Evolutionary conservation across 2,888 invertebrate genomes (phyloP).

Genomic region (Tipula vernalis): DNA sequence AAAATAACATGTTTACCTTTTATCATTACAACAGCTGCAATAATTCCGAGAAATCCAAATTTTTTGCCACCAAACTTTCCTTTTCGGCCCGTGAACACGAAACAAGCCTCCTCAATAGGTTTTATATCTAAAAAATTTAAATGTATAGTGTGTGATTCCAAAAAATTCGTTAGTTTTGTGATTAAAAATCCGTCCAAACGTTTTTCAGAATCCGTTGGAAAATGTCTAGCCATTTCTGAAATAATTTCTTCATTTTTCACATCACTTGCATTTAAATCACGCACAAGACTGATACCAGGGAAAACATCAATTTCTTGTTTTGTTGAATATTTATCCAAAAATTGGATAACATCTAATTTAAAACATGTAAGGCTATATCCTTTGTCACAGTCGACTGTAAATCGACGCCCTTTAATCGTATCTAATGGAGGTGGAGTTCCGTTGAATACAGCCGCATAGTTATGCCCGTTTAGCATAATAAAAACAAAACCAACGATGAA

Average conservation of each 20-base stretch:
- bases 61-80: conserved; percentile 40
- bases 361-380: conserved; percentile 60
- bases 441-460: neutral
- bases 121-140: conserved; percentile 56
- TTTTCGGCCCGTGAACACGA: conserved; percentile 43
- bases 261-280: conserved; percentile 47
- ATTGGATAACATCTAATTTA: conserved; percentile 62
- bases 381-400: conserved; percentile 38
- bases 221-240: conserved; percentile 61
- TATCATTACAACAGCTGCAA: conserved; percentile 49
- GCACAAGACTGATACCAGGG: conserved; percentile 62
- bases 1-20: conserved; percentile 37
- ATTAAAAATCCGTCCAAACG: conserved; percentile 62
- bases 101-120: conserved; percentile 45
- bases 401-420: neutral
- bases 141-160: conserved; percentile 61
- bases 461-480: neutral
- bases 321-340: conserved; percentile 61
- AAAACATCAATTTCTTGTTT: conserved; percentile 50
- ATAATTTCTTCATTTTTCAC: conserved; percentile 52
- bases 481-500: neutral
- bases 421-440: neutral
- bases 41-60: conserved; percentile 34
- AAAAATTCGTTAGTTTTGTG: conserved; percentile 54
- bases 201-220: conserved; percentile 63